These are phyloP conservation scores for Epiblema foenella DNA, from an alignment of 2,888 invertebrate genomes.

Conservation along the genomic window DNA sequence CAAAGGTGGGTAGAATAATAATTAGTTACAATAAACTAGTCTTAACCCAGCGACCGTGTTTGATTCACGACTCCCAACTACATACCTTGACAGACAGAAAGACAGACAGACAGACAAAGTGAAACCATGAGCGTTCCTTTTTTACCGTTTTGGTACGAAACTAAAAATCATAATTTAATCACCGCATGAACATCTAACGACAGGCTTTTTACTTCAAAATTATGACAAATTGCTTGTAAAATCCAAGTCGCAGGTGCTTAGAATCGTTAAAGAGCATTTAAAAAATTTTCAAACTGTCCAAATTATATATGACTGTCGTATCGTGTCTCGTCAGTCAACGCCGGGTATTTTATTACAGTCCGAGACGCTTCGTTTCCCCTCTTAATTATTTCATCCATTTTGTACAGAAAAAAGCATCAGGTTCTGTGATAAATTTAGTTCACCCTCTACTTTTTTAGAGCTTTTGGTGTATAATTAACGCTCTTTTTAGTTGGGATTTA, in stretches of 20 bases:
- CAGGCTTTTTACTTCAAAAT: slow-evolving; percentile 40
- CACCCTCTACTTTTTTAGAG: slow-evolving; percentile 62
- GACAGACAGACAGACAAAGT: no score
- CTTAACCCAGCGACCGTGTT: no score
- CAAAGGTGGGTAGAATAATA: no score
- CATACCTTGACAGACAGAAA: no score
- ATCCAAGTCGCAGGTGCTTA: slow-evolving; percentile 62
- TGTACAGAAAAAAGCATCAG: slow-evolving; percentile 73
- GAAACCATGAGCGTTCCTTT: no score
- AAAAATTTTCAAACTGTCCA: slow-evolving; percentile 56
- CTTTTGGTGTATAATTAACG: slow-evolving; percentile 66
- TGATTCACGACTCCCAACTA: no score
- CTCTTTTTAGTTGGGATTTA: slow-evolving; percentile 50
- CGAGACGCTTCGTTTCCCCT: slow-evolving; percentile 66
- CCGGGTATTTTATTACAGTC: slow-evolving; percentile 76
- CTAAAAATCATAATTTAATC: slow-evolving; percentile 28
- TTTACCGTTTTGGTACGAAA: no score
- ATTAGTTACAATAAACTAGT: no score
- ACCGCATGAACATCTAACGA: slow-evolving; percentile 22
- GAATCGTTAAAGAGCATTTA: slow-evolving; percentile 62
- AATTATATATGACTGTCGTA: slow-evolving; percentile 60
- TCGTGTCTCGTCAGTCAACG: slow-evolving; percentile 72
- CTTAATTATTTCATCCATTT: slow-evolving; percentile 81
- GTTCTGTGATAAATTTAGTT: slow-evolving; percentile 79
- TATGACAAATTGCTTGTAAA: slow-evolving; percentile 41